Conservation (phyloP, 2,888 invertebrate species). For the Argyresthia goedartella region DNA sequence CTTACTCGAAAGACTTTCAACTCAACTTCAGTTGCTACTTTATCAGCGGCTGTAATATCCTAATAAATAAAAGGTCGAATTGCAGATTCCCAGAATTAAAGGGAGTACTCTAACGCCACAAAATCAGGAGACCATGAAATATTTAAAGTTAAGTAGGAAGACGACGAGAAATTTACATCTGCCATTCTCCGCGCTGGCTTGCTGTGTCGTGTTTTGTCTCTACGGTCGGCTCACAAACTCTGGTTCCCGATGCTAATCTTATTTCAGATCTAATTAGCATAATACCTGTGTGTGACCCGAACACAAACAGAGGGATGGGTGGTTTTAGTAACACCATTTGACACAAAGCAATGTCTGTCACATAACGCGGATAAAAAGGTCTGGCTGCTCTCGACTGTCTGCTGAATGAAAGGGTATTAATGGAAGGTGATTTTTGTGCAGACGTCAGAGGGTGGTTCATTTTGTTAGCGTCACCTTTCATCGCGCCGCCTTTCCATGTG, state of each 20-base stretch:
- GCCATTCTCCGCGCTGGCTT: not conserved
- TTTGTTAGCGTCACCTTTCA: too few species aligned
- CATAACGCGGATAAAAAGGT: too few species aligned
- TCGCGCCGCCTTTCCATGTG: too few species aligned
- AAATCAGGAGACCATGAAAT: conserved; percentile 2
- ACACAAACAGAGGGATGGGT: conserved; percentile 12
- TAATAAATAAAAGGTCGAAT: not conserved
- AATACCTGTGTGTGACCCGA: conserved; percentile 26
- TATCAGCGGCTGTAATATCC: not conserved
- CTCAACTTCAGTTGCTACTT: too few species aligned
- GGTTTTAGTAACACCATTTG: too few species aligned
- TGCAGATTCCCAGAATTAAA: not conserved
- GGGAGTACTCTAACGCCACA: not conserved
- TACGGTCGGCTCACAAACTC: not conserved
- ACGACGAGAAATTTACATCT: not conserved
- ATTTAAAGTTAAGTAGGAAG: not conserved
- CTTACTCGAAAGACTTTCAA: too few species aligned
- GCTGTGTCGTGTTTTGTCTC: not conserved
- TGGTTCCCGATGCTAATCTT: not conserved
- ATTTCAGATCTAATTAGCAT: not conserved
- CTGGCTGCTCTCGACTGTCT: too few species aligned
- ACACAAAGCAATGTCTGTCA: too few species aligned
- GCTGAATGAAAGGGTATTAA: too few species aligned
- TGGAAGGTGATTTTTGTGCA: too few species aligned
- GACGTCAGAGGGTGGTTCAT: too few species aligned